Evolutionary conservation across 64 coral and sea anemone genomes (phyloP).

Genomic region (Acropora tenuis): DNA sequence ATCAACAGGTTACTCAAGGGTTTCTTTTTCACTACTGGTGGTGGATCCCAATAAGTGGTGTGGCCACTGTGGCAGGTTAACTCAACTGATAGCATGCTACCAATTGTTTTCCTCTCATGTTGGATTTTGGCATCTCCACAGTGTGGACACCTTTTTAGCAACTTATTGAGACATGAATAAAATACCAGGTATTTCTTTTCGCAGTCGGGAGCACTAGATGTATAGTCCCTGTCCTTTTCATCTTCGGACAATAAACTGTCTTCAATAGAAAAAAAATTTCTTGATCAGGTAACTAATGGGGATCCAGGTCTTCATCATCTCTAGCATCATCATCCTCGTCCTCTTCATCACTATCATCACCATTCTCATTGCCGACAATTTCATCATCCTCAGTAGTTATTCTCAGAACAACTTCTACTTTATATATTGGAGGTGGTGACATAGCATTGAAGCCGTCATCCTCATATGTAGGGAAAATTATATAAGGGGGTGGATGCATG

Average conservation of each 20-base stretch:
- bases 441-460: constrained; percentile 4
- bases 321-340: too few relatives aligned
- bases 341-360: neutral
- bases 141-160: constrained; percentile 4
- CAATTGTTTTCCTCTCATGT: constrained; percentile 1
- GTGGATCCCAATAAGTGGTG: constrained; percentile 16
- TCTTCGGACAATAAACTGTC: neutral
- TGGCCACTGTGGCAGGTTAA: neutral
- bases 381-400: neutral
- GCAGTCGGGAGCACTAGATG: neutral
- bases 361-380: neutral
- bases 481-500: neutral
- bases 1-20: neutral
- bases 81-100: constrained; percentile 22
- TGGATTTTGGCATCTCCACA: constrained; percentile 9
- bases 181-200: constrained; percentile 10
- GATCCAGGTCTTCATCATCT: neutral
- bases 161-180: neutral
- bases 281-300: neutral
- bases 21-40: constrained; percentile 22
- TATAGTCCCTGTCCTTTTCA: neutral
- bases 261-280: neutral
- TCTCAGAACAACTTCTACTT: neutral
- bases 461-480: neutral
- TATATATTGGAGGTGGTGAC: neutral